phyloP scores from a whole-genome alignment of 2,888 invertebrate genomes.

The Ashinkailepas kermadecensis region DNA sequence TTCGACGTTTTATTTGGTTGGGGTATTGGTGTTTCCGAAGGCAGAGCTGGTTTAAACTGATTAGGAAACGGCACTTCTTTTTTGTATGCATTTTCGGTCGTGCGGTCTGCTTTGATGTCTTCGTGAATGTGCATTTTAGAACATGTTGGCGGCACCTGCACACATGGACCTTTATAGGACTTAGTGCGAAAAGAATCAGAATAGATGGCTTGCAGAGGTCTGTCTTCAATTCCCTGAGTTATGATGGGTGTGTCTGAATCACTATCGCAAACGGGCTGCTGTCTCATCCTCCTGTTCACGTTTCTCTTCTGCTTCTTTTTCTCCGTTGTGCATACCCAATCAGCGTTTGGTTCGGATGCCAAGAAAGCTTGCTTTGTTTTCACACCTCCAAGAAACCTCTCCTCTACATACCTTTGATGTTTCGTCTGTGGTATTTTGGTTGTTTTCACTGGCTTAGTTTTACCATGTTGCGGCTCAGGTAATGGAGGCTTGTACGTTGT shows the following conservation, averaged over 20 bases:
- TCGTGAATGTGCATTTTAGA: not conserved
- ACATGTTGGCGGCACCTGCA: not conserved
- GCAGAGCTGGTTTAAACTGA: not conserved
- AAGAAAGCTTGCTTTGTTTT: not conserved
- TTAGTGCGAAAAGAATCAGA: not conserved
- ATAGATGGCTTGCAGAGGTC: not conserved
- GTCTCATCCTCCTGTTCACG: not conserved
- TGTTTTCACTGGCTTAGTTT: not conserved
- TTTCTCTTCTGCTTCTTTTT: not conserved
- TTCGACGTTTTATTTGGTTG: not conserved
- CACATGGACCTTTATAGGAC: not conserved
- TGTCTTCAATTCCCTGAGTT: not conserved
- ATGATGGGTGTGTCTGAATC: not conserved
- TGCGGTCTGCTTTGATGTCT: not conserved
- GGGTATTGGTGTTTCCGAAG: not conserved
- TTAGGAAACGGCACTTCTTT: not conserved
- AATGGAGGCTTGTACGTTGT: not conserved
- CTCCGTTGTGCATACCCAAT: not conserved
- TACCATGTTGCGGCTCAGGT: not conserved
- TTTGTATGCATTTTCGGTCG: not conserved
- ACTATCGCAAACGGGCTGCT: not conserved
- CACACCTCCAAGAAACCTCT: not conserved
- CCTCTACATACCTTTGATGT: not conserved
- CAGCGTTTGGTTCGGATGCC: not conserved
- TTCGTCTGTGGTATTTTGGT: not conserved